Evolutionary conservation across 35 echinoderm and acorn worm species (phyloP).

Genomic region (Ophiothrix spiculata): DNA sequence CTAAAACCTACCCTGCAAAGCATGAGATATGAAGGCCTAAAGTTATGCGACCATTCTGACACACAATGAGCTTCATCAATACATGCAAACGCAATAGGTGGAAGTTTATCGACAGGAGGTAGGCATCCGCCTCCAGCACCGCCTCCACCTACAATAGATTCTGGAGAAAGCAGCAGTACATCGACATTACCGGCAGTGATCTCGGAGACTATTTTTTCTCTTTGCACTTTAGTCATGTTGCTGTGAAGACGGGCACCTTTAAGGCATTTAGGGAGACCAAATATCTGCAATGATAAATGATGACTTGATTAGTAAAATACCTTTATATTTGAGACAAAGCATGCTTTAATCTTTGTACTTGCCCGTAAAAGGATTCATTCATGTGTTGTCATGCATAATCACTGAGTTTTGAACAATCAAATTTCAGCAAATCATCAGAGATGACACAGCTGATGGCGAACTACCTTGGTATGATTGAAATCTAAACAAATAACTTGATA

Average conservation of each 20-base stretch:
- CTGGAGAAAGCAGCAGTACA: slow-evolving; percentile 79
- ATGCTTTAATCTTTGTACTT: background rate
- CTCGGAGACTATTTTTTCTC: slow-evolving; percentile 78
- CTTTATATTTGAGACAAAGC: background rate
- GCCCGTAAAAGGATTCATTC: background rate
- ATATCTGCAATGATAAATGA: slow-evolving; percentile 26
- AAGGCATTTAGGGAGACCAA: slow-evolving; percentile 74
- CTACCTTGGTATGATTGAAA: background rate
- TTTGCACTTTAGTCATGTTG: slow-evolving; percentile 87
- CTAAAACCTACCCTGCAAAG: slow-evolving; percentile 74
- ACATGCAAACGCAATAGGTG: slow-evolving; percentile 92
- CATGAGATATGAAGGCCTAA: slow-evolving; percentile 93
- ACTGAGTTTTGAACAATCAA: background rate
- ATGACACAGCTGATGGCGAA: background rate
- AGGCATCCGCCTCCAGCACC: slow-evolving; percentile 45
- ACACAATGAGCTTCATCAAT: slow-evolving; percentile 96
- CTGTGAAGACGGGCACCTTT: slow-evolving; percentile 89
- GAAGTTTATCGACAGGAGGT: slow-evolving; percentile 53
- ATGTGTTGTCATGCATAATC: background rate
- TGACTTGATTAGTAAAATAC: background rate
- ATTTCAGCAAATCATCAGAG: background rate
- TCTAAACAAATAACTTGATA: too few species aligned
- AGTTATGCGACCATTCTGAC: slow-evolving; percentile 96
- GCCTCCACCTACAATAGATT: slow-evolving; percentile 79
- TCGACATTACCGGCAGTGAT: slow-evolving; percentile 71